These are phyloP conservation scores for Camponotus floridanus DNA, from an alignment of 1,140 invertebrate genomes.

Conservation along the genomic window DNA sequence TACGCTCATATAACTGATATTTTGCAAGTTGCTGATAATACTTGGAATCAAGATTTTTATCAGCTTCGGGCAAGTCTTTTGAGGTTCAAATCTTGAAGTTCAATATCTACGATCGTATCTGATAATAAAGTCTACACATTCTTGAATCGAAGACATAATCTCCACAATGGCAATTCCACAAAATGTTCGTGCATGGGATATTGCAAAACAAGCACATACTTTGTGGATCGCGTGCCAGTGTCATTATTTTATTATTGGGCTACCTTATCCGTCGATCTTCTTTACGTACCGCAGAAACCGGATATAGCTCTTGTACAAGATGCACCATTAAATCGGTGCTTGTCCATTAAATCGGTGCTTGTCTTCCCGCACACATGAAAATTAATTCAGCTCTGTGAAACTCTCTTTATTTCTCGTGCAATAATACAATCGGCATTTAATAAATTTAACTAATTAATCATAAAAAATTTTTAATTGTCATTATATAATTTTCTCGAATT, in stretches of 20 bases:
- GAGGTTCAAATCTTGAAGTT: slow-evolving; percentile 38
- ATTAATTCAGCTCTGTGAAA: slow-evolving; percentile 22
- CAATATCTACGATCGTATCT: slow-evolving; percentile 49
- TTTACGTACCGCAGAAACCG: slow-evolving; percentile 67
- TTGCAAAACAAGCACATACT: slow-evolving; percentile 21
- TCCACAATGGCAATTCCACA: slow-evolving; percentile 22
- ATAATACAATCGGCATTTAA: slow-evolving; percentile 43
- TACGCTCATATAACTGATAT: not conserved
- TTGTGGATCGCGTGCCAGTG: slow-evolving; percentile 61
- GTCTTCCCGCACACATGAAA: not conserved
- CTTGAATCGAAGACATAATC: slow-evolving; percentile 71
- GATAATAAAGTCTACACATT: slow-evolving; percentile 57
- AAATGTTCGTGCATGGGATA: slow-evolving; percentile 58
- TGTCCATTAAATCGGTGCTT: slow-evolving; percentile 53
- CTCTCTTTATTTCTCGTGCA: slow-evolving; percentile 26
- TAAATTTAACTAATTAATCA: slow-evolving; percentile 50
- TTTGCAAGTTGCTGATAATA: slow-evolving; percentile 27
- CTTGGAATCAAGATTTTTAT: slow-evolving; percentile 28
- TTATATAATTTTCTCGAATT: not conserved
- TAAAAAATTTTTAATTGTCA: slow-evolving; percentile 15
- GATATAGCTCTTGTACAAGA: slow-evolving; percentile 61
- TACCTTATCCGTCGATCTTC: slow-evolving; percentile 69
- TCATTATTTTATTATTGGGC: slow-evolving; percentile 72
- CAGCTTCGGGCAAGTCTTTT: slow-evolving; percentile 25
- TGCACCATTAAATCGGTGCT: too few relatives aligned